Conservation (phyloP, 2,113 vertebrate species). For the Plecotus auritus region DNA sequence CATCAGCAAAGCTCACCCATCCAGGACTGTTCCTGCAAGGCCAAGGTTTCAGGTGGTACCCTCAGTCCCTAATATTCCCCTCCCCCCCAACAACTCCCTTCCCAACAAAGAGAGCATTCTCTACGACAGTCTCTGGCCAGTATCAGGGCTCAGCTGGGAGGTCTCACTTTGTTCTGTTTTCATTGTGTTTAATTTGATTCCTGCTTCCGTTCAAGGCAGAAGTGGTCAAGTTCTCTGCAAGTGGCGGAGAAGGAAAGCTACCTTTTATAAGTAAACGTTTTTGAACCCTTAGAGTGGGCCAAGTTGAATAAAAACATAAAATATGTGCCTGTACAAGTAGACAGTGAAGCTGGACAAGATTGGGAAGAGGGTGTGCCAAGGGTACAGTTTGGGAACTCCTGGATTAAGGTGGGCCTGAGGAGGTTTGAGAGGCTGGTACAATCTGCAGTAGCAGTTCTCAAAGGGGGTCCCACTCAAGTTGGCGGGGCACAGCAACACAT, state of each 20-base stretch:
- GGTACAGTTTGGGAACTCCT: not conserved
- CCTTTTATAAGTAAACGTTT: not conserved
- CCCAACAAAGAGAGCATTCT: not conserved
- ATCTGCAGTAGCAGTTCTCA: accelerated
- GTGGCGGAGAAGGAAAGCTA: not conserved
- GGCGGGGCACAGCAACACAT: not conserved
- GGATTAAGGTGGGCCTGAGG: accelerated
- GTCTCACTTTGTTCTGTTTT: not conserved
- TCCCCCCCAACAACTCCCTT: not conserved
- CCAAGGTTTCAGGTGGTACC: accelerated
- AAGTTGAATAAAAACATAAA: not conserved
- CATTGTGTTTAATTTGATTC: not conserved
- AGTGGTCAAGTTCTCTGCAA: not conserved
- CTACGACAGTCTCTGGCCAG: not conserved
- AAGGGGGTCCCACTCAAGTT: not conserved
- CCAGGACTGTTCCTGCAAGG: not conserved
- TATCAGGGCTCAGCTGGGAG: accelerated
- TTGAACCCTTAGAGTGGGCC: not conserved
- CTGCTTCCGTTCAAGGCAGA: not conserved
- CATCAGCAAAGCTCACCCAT: not conserved
- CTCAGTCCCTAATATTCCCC: accelerated
- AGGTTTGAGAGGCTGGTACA: accelerated
- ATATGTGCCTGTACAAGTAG: accelerated
- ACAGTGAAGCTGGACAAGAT: not conserved
- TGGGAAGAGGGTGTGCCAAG: not conserved